Evolutionary conservation across 2,113 vertebrate species (phyloP).

Genomic region (Tringa solitaria): DNA sequence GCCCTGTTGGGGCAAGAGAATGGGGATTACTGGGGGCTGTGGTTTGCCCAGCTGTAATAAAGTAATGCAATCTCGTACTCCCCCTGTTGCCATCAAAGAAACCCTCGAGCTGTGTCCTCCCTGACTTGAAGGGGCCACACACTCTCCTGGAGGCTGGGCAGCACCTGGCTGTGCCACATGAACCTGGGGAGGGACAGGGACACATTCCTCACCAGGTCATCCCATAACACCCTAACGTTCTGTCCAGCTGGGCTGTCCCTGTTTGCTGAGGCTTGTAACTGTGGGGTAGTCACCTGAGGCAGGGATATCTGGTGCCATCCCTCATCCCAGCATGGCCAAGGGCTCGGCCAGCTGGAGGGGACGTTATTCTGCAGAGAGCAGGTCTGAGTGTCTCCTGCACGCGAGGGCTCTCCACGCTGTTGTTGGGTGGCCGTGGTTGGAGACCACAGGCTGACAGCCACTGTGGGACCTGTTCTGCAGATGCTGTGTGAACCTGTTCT

Average conservation of each 20-base stretch:
- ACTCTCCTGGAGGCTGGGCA: not conserved
- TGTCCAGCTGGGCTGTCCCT: not conserved
- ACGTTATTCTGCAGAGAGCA: not conserved
- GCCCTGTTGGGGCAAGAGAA: not conserved
- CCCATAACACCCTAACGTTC: not conserved
- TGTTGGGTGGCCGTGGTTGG: not conserved
- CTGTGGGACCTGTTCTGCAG: not conserved
- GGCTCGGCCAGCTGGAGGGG: rapidly evolving
- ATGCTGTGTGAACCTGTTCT: not conserved
- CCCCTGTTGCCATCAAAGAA: not conserved
- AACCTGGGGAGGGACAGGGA: not conserved
- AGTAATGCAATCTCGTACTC: not conserved
- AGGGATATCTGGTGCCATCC: not conserved
- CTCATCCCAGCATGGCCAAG: rapidly evolving
- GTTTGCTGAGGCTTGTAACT: not conserved
- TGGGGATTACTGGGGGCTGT: not conserved
- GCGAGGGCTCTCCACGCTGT: rapidly evolving
- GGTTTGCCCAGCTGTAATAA: not conserved
- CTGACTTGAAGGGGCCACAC: not conserved
- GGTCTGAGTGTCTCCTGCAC: not conserved
- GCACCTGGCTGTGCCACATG: not conserved
- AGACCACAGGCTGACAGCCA: too few relatives aligned
- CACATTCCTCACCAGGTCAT: not conserved
- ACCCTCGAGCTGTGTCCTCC: not conserved
- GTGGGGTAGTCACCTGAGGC: not conserved